phyloP scores from a whole-genome alignment of 2,888 invertebrate genomes.

The Diadegma fenestrale region DNA sequence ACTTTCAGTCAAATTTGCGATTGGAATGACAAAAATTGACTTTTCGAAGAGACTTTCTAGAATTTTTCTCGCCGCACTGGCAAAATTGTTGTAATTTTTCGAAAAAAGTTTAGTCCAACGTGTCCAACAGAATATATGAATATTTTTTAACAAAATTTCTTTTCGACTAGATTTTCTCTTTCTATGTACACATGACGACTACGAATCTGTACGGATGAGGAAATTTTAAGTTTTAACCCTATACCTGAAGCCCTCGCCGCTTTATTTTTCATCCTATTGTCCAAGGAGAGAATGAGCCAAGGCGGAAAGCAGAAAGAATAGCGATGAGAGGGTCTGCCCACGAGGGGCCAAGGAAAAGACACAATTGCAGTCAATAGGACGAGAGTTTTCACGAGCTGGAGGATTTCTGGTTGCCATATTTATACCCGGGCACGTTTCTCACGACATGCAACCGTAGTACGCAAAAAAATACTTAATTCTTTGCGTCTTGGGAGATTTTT shows the following conservation, averaged over 20 bases:
- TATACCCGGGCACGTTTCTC: constrained; percentile 60
- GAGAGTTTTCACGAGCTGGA: constrained; percentile 61
- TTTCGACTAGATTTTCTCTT: not conserved
- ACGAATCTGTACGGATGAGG: not conserved
- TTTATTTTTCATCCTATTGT: constrained; percentile 80
- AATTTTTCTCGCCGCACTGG: too few species aligned
- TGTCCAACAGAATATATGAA: too few species aligned
- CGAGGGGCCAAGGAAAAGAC: constrained; percentile 40
- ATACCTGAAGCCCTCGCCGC: constrained; percentile 66
- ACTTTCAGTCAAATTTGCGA: too few species aligned
- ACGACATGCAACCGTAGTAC: constrained; percentile 21
- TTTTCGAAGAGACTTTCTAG: too few species aligned
- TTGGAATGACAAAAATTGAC: too few species aligned
- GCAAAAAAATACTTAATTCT: constrained; percentile 29
- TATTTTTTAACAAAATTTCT: too few species aligned
- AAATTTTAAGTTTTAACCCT: constrained; percentile 72
- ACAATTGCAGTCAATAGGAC: constrained; percentile 67
- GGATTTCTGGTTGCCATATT: constrained; percentile 46
- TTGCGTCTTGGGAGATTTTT: constrained; percentile 5
- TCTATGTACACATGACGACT: not conserved
- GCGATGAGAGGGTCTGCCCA: not conserved
- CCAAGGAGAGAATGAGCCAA: constrained; percentile 72
- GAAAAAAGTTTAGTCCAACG: too few species aligned
- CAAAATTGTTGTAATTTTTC: too few species aligned
- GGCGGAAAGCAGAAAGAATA: not conserved